Conservation (phyloP, 1,140 invertebrate species). For the Lasaia peninsularis region DNA sequence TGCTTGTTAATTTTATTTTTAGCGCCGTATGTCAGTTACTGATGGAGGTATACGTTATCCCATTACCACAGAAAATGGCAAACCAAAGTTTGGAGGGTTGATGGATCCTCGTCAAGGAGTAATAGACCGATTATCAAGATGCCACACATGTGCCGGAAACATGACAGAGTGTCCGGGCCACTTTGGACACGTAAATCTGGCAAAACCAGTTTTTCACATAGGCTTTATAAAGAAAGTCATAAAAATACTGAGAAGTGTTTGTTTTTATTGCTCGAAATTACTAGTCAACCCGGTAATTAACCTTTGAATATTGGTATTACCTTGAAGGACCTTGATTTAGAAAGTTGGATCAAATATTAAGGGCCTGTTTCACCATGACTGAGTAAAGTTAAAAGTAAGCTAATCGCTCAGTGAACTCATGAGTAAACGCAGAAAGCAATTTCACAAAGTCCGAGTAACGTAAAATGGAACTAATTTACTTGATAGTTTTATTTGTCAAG, state of each 20-base stretch:
- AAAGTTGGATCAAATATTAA: too few species aligned
- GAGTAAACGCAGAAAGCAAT: too few species aligned
- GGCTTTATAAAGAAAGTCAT: conserved; percentile 98
- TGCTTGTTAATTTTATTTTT: conserved; percentile 58
- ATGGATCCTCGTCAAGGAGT: conserved; percentile 99
- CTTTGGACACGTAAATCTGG: conserved; percentile 99
- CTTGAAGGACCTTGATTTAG: too few species aligned
- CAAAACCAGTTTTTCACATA: conserved; percentile 99
- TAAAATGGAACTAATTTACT: too few species aligned
- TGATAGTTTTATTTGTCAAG: too few species aligned
- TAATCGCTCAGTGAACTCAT: too few species aligned
- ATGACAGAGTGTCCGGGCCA: conserved; percentile 99
- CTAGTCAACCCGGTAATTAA: conserved; percentile 95
- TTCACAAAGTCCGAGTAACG: too few species aligned
- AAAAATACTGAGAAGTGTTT: conserved; percentile 97
- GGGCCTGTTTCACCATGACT: too few species aligned
- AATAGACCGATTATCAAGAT: conserved; percentile 94
- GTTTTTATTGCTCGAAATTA: conserved; percentile 98
- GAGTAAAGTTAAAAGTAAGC: too few species aligned
- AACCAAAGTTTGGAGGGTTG: conserved; percentile 97
- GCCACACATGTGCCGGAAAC: conserved; percentile 98
- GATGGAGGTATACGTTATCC: conserved; percentile 97
- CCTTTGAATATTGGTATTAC: too few species aligned
- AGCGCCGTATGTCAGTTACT: conserved; percentile 98
- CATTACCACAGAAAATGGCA: conserved; percentile 98